These are phyloP conservation scores for Eueides isabella DNA, from an alignment of 1,140 invertebrate genomes.

Conservation along the genomic window DNA sequence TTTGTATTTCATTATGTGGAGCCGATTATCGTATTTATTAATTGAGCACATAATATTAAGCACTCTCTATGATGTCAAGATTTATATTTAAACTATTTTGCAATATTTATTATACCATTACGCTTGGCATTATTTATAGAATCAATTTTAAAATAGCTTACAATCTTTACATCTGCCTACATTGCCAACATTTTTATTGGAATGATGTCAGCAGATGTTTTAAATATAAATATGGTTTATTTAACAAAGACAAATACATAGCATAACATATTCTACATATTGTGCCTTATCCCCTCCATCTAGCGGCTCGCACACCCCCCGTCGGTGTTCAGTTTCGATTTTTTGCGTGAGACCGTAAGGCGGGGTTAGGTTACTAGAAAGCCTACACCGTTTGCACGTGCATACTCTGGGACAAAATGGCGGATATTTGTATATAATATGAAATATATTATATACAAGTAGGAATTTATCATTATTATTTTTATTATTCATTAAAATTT, in stretches of 20 bases:
- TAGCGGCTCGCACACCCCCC: conserved; percentile 44
- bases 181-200: background rate
- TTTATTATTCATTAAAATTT: no score
- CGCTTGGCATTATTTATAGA: no score
- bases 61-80: background rate
- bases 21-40: conserved; percentile 73
- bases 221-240: conserved; percentile 9
- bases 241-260: background rate
- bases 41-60: conserved; percentile 37
- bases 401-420: conserved; percentile 62
- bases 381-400: conserved; percentile 76
- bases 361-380: conserved; percentile 75
- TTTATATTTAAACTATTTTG: no score
- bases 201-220: conserved; percentile 8
- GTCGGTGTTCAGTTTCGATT: conserved; percentile 65
- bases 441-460: background rate
- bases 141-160: background rate
- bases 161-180: background rate
- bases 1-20: conserved; percentile 74
- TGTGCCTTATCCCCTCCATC: conserved; percentile 41
- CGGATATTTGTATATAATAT: conserved; percentile 37
- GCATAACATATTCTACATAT: conserved; percentile 12
- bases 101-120: no score
- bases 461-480: no score
- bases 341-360: conserved; percentile 69